Conservation (phyloP, 2,113 vertebrate species). For the Isurus oxyrinchus region DNA sequence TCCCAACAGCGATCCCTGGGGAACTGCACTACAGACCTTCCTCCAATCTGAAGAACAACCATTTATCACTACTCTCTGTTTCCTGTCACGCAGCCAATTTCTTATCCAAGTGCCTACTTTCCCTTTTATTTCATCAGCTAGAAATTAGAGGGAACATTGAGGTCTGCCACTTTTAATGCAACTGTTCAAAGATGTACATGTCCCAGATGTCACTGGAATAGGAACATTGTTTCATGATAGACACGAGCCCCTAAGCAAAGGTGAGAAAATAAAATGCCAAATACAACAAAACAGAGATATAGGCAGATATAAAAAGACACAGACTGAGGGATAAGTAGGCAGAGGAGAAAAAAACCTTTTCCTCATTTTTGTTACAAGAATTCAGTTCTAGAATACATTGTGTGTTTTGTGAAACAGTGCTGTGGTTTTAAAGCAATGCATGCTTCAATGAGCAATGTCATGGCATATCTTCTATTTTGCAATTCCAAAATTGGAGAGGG, state of each 20-base stretch:
- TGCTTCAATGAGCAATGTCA: neutral
- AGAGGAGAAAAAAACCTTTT: neutral
- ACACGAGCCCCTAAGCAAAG: neutral
- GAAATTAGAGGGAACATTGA: neutral
- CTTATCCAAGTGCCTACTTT: no score
- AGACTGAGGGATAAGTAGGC: neutral
- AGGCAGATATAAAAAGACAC: neutral
- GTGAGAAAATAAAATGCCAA: neutral
- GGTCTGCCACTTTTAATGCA: neutral
- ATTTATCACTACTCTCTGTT: no score
- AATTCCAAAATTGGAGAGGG: neutral
- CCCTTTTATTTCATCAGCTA: no score
- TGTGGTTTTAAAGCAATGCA: neutral
- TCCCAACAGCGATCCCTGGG: no score
- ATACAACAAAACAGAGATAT: neutral
- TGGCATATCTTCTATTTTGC: neutral
- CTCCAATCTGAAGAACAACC: no score
- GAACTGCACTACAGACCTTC: no score
- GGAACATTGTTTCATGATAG: neutral
- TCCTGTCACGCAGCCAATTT: no score
- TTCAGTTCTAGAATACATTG: neutral
- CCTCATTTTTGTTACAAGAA: neutral
- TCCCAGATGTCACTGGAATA: neutral
- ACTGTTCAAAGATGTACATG: neutral
- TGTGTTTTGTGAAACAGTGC: neutral